Base-by-base conservation (phyloP, 2,113 vertebrate species). In the Leptobrachium leishanense region DNA sequence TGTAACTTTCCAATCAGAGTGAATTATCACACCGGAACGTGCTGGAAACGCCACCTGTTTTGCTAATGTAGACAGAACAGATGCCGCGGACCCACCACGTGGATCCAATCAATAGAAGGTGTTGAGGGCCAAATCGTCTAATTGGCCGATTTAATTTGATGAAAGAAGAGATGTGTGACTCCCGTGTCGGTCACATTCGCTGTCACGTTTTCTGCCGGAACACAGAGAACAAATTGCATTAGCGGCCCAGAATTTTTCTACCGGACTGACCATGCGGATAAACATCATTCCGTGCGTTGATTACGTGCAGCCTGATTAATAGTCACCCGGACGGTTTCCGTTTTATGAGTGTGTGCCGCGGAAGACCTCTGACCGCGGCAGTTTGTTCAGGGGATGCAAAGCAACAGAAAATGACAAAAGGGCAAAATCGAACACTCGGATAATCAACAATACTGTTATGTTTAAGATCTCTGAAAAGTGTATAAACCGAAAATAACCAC, bases 151-250 rank as follows among this genome's bases (percentile, higher is more conserved):
- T 59, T 59, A 2, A 59, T 59, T 59, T 59, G 55, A 59, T 64
- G 3, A 64, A 39, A 64, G 1, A 5, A 59, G 55, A 59, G 10
- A 3, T 12, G 55, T 4, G 62, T 64, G 62, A 20, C 13, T 64
- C 62, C 62, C 13, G 62, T 64, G 62, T 64, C 62, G n/a, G 62
- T 64, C 5, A 20, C 62, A 64, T 64, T 64, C n/a, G 39, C 62
- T 64, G 31, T 64, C 62, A 64, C 62, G 39, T 64, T 8, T 31
- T 39, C 8, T 31, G 2, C 6, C 6, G n/a, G 13, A 64, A 64
- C 62, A 59, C 15, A 20, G 20, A 64, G 5, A 64, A 64, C 20
- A 59, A 59, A 2, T 39, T 2, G 9, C 13, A 39, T 64, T 64
- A 31, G n/a, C 39, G 62, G 6, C 62, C 15, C 62, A 2, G 6